Evolutionary conservation across 2,888 invertebrate genomes (phyloP).

Genomic region (Agrotis puta): DNA sequence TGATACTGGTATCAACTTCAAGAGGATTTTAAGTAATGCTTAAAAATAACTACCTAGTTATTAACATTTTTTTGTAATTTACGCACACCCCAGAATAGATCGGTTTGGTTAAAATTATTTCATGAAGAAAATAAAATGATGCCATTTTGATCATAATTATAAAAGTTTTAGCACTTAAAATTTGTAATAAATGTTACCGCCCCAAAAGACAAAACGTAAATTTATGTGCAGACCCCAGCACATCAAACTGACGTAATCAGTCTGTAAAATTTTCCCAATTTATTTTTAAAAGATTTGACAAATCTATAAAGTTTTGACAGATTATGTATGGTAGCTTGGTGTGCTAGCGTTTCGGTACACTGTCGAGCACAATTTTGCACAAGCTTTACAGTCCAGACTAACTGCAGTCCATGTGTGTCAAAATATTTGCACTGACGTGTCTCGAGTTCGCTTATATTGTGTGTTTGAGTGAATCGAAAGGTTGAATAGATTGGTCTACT

Average conservation of each 20-base stretch:
- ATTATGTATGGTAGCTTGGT: no score
- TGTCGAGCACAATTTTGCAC: conserved; percentile 2
- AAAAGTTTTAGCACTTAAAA: no score
- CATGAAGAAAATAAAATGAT: no score
- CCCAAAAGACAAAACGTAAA: background rate
- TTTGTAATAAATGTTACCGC: no score
- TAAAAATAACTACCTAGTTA: background rate
- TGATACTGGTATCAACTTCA: background rate
- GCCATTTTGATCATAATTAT: no score
- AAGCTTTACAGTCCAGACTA: conserved; percentile 5
- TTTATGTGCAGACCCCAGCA: no score
- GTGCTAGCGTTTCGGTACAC: background rate
- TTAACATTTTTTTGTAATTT: background rate
- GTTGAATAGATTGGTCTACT: conserved; percentile 24
- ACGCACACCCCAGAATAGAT: background rate
- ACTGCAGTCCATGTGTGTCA: conserved; percentile 22
- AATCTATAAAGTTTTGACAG: no score
- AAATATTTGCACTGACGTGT: conserved; percentile 43
- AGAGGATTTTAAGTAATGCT: background rate
- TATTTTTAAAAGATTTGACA: no score
- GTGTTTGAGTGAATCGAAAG: conserved; percentile 28
- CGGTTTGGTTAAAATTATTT: no score
- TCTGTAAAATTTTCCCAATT: no score
- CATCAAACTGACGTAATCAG: no score
- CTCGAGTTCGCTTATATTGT: conserved; percentile 21